Evolutionary conservation across 2,888 invertebrate species (phyloP).

Genomic region (Drosophila parthenogenetica): DNA sequence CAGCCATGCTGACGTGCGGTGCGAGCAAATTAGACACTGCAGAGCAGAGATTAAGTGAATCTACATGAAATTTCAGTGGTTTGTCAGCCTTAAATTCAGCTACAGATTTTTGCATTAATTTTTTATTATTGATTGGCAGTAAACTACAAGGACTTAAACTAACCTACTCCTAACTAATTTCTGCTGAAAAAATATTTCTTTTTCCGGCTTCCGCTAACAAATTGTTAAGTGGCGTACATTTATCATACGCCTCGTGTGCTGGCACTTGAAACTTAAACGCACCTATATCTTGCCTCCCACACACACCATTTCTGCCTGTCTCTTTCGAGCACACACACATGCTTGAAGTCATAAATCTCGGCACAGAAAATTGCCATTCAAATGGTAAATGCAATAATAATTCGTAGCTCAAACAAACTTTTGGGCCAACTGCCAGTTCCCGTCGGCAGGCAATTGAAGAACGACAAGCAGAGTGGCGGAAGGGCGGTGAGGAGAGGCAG

Average conservation of each 20-base stretch:
- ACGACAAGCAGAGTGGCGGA: background rate
- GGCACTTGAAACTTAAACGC: conserved; percentile 28
- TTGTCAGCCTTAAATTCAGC: conserved; percentile 6
- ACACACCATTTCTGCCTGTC: background rate
- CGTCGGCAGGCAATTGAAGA: conserved; percentile 1
- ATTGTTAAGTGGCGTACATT: conserved; percentile 62
- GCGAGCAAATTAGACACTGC: conserved; percentile 11
- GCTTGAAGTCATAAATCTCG: conserved; percentile 41
- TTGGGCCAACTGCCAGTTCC: conserved; percentile 29
- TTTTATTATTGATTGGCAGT: background rate
- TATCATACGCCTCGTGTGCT: conserved; percentile 63
- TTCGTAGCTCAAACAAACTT: conserved; percentile 59
- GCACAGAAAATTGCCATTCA: conserved; percentile 47
- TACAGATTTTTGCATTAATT: too few relatives aligned
- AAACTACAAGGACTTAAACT: too few relatives aligned
- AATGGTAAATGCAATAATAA: conserved; percentile 73
- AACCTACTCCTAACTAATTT: background rate
- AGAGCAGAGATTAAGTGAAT: conserved; percentile 3
- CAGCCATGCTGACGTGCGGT: conserved; percentile 1
- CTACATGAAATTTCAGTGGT: conserved; percentile 3
- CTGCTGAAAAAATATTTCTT: background rate
- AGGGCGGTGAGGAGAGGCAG: background rate
- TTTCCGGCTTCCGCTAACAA: conserved; percentile 45
- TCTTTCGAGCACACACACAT: background rate
- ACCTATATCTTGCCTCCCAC: background rate